Conservation (phyloP, 2,797 vertebrate genomes). For the Notoglanidium macrostoma region DNA sequence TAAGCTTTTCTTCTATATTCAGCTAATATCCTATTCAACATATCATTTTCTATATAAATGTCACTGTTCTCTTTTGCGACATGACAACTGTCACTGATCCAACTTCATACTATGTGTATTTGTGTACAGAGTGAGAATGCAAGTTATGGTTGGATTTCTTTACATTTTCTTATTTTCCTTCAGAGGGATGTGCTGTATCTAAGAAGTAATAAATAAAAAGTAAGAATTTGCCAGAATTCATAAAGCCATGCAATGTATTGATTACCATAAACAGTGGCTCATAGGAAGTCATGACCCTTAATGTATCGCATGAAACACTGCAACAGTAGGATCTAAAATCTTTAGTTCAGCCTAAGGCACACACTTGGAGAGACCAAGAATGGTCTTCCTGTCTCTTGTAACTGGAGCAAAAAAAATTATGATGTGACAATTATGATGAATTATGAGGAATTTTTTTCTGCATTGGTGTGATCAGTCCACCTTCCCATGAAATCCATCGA, state of each 20-base stretch:
- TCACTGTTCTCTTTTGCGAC: not conserved
- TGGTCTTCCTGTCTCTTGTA: conserved; percentile 62
- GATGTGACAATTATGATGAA: conserved; percentile 68
- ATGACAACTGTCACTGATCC: not conserved
- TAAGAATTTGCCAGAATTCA: not conserved
- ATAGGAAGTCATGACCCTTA: conserved; percentile 31
- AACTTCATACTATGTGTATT: not conserved
- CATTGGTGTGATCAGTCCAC: conserved; percentile 72
- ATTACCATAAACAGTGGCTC: conserved; percentile 42
- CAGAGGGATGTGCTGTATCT: conserved; percentile 7
- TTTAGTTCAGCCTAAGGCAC: conserved; percentile 39
- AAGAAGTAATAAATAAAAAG: not conserved
- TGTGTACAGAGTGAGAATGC: not conserved
- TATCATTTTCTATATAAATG: not conserved
- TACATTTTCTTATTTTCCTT: not conserved
- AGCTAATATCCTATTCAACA: not conserved
- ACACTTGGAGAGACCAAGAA: conserved; percentile 57
- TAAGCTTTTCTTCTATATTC: not conserved
- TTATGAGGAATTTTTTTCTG: conserved; percentile 65
- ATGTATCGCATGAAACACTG: conserved; percentile 48
- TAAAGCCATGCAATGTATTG: conserved; percentile 37
- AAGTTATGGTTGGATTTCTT: not conserved
- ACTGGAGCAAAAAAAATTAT: not conserved
- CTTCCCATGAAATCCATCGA: conserved; percentile 60
- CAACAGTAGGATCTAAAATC: conserved; percentile 60